phyloP scores from a whole-genome alignment of 2,113 vertebrate genomes.

The Forbesichthys agassizii region DNA sequence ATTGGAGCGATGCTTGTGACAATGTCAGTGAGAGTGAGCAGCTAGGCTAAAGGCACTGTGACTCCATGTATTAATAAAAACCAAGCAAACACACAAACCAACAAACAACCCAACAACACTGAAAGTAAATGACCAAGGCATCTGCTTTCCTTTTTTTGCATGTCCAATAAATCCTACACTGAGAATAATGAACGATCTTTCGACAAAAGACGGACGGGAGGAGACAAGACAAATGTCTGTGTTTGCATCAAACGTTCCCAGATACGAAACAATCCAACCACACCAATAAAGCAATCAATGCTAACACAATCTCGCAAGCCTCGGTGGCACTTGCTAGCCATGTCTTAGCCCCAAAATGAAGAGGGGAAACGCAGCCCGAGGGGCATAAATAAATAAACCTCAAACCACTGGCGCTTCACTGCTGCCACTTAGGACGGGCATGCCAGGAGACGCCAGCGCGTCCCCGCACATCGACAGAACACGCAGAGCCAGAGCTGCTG shows the following conservation, averaged over 20 bases:
- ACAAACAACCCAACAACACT: background rate
- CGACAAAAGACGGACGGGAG: conserved; percentile 53
- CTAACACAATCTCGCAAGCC: conserved; percentile 70
- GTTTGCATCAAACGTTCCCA: conserved; percentile 67
- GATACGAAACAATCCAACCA: conserved; percentile 69
- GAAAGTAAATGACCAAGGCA: conserved; percentile 19
- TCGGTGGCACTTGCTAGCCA: conserved; percentile 59
- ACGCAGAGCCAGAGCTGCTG: conserved; percentile 35
- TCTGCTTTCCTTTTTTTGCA: conserved; percentile 14
- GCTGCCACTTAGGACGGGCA: conserved; percentile 43
- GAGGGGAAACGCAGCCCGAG: conserved; percentile 65
- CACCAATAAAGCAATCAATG: conserved; percentile 76
- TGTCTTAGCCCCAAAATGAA: conserved; percentile 70
- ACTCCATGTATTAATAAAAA: background rate
- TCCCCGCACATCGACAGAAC: conserved; percentile 43
- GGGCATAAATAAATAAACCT: conserved; percentile 75
- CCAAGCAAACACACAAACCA: background rate
- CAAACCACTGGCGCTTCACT: conserved; percentile 60
- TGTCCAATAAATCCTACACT: conserved; percentile 61
- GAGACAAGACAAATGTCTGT: conserved; percentile 73
- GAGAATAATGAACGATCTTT: conserved; percentile 70
- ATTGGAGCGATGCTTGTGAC: conserved; percentile 52
- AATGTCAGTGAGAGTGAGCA: conserved; percentile 37
- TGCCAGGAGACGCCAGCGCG: background rate
- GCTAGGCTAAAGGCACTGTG: conserved; percentile 9